Base-by-base conservation (phyloP, 2,113 vertebrate species). In the Cochlearius cochlearius region DNA sequence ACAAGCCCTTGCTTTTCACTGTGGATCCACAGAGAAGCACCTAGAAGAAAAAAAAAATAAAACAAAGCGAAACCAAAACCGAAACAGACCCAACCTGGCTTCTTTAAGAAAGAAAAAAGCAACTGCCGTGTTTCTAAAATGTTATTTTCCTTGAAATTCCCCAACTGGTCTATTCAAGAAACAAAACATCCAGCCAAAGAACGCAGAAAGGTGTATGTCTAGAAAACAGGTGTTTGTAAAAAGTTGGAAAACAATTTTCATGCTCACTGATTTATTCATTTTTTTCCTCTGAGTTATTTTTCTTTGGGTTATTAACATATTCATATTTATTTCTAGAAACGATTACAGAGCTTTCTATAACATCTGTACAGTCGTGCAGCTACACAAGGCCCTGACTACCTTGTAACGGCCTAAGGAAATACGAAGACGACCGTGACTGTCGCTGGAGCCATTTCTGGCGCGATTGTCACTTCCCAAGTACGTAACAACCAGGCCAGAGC, bases 1-100 rank as follows among this genome's bases (percentile, higher is more conserved):
- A 10, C 56, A 75, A 98, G 53, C 22, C 95, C 92, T 77, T 93
- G 56, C 1, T 94, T 94, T 87, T 96, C 86, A 83, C 62, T 90
- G 22, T 75, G 55, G 26, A 95, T 89, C 56, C 36, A 56, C 30
- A 96, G 41, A 58, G 59, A 34, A 60, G 77, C 56, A 73, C 96
- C 90, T 97, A 77, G 59, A 79, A 88, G 27, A 41, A 67, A 79
- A 90, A 63, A 8, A 73, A 67, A 67, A 58, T 22, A 23, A 84
- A 63, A 6, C 7, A 82, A 80, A 92, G 8, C 7, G 63, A 59
- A 80, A 41, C 2, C 10, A 66, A 58, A 80, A 38, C 2, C 39
- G 26, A 62, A 75, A 2, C 12, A 64, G 34, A 56, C 13, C 5
- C 30, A 43, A 59, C 0, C 4, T 52, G 49, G 12, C 32, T 75